Evolutionary conservation across 2,797 vertebrate genomes (phyloP).

Genomic region (Falco peregrinus): DNA sequence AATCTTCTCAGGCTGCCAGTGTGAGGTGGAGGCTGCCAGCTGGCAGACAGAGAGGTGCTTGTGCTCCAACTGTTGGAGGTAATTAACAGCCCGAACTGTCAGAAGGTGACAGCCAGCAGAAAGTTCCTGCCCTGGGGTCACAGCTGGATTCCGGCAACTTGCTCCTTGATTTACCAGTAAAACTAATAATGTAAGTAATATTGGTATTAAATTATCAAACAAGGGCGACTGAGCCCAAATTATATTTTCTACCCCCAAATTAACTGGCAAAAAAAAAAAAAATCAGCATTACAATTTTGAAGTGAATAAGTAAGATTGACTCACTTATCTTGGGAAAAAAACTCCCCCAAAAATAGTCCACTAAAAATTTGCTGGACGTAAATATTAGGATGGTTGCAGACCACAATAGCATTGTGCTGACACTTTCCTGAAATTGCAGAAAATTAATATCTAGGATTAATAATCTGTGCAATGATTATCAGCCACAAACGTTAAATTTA

Average conservation of each 20-base stretch:
- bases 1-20: constrained; percentile 80
- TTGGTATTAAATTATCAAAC: constrained; percentile 75
- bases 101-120: constrained; percentile 81
- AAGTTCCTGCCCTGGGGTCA: constrained; percentile 81
- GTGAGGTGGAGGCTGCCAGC: constrained; percentile 75
- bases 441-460: neutral
- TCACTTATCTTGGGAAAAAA: neutral
- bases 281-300: constrained; percentile 21
- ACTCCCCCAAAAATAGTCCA: neutral
- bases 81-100: constrained; percentile 83
- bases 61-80: constrained; percentile 77
- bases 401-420: neutral
- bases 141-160: constrained; percentile 80
- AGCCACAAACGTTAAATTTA: neutral
- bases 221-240: constrained; percentile 4
- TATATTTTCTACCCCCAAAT: constrained; percentile 35
- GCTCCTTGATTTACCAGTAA: constrained; percentile 78
- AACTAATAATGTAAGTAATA: constrained; percentile 77
- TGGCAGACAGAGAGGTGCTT: constrained; percentile 85
- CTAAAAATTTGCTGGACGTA: neutral
- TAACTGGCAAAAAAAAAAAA: constrained; percentile 19
- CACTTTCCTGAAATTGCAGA: neutral
- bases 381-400: neutral
- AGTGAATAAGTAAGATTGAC: neutral
- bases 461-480: neutral